A percentile compares a stretch with the other conserved stretches of the same genome.
phyloP scores from a whole-genome alignment of 1,140 invertebrate species.

The Mycetomoellerius zeteki region DNA sequence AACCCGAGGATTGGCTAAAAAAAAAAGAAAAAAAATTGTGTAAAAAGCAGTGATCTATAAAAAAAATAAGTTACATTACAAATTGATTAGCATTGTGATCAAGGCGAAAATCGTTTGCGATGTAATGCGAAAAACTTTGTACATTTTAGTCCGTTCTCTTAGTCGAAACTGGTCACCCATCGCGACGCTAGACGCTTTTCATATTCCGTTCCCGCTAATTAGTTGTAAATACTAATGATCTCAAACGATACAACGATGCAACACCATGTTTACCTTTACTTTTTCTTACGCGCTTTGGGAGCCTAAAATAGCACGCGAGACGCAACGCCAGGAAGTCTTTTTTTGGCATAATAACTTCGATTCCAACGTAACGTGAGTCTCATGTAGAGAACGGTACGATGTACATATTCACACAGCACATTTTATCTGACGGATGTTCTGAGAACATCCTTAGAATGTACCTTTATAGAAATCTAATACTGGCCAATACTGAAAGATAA shows the following conservation, averaged over 20 bases:
- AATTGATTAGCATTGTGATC: slow-evolving; percentile 71
- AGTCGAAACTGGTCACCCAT: slow-evolving; percentile 12
- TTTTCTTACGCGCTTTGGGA: slow-evolving; percentile 31
- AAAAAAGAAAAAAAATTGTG: slow-evolving; percentile 40
- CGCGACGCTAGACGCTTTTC: background rate
- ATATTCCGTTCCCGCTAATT: slow-evolving; percentile 29
- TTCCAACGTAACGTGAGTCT: background rate
- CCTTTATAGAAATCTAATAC: too few relatives aligned
- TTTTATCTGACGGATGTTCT: too few relatives aligned
- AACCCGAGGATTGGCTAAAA: slow-evolving; percentile 72
- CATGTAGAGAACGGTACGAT: too few relatives aligned
- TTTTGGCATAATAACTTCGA: slow-evolving; percentile 3
- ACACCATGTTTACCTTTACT: slow-evolving; percentile 25
- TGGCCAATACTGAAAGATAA: too few relatives aligned
- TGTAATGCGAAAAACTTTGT: slow-evolving; percentile 14
- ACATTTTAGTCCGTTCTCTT: slow-evolving; percentile 39
- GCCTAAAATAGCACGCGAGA: slow-evolving; percentile 23
- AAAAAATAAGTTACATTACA: slow-evolving; percentile 64
- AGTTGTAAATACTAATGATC: slow-evolving; percentile 61
- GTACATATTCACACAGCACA: background rate
- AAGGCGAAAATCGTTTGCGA: slow-evolving; percentile 55
- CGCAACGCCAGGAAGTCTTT: background rate
- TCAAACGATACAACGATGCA: slow-evolving; percentile 59
- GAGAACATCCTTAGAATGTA: too few relatives aligned
- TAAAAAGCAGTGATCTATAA: slow-evolving; percentile 46